Evolutionary conservation across 2,888 invertebrate species (phyloP), one percentile per base, ranked within the genome.

Genomic region (Hedya salicella): DNA sequence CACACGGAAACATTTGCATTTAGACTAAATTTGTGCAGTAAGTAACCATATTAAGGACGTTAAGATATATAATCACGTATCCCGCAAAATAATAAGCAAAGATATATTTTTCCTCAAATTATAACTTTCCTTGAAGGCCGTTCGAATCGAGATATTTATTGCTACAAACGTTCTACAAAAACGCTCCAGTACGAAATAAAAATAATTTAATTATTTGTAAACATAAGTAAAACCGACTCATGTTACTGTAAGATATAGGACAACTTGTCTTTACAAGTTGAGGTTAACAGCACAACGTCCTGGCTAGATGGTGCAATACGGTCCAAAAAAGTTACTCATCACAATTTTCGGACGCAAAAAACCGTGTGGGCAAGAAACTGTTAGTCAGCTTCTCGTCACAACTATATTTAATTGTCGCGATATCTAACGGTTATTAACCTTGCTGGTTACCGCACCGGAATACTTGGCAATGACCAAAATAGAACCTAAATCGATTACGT

Each of bases 321-420:
- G 74, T 74, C 81, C 78, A 80, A 79, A 75, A 74, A 49, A 46
- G 66, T 85, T 87, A 85, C 78, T 87, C 86, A 86, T 77, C 75
- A 72, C 74, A 80, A 78, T 77, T 76, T 73, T 60, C 62, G 72
- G 70, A 78, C 68, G 73, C 72, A 62, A 75, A 83, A 81, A 82
- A 79, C 78, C 74, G 86, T 81, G 88, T 88, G 80, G 88, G 87
- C 76, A 76, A 36, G 9, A 54, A 50, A 79, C 79, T 73, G 80
- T 86, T 85, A 87, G 74, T 83, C 84, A 86, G 76, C 73, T 72
- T 52, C 63, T 69, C 75, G 80, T 81, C 78, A 82, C 67, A 67
- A 72, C 75, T 79, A 78, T 74, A 73, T 72, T 71, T 76, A 75
- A 75, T 69, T 76, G 74, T 78, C 76, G 42, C 56, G 40, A 49